Evolutionary conservation across 2,797 vertebrate genomes (phyloP), one percentile per base, ranked within the genome.

Genomic region (Atherinosoma microstoma): DNA sequence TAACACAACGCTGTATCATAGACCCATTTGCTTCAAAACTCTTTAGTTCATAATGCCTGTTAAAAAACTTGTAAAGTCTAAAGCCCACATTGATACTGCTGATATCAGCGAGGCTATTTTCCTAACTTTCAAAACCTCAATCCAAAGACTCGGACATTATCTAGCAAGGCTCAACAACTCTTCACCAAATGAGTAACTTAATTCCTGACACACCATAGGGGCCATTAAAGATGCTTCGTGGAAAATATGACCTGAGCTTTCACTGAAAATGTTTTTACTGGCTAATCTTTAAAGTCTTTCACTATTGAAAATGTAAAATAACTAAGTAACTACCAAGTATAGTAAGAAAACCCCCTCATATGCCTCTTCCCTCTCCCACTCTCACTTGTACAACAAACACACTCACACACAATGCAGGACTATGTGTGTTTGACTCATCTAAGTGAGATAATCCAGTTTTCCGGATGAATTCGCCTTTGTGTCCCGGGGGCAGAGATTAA

Each of bases 391-490:
- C 72, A 81, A 68, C 67, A 64, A 61, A 79, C 73, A 70, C 70
- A 67, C 60, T 12, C 81, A 71, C 61, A 54, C 66, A 76, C 57
- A 91, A 92, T 79, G 90, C 91, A 91, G 84, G 84, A 77, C 70
- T 76, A 83, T 95, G 93, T 94, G 95, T 94, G 94, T 91, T 92
- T 80, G 95, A 95, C 93, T 93, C 95, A 96, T 95, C 94, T 95
- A 96, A 97, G 95, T 95, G 96, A 97, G 95, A 96, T 97, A 96
- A 97, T 98, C 96, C 96, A 88, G 93, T 97, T 97, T 97, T 97
- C 94, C 94, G 95, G 96, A 96, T 96, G 95, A 96, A 96, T 95
- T 95, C 93, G 93, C 92, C 94, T 95, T 95, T 95, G 95, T 96
- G 95, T 96, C 96, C 96, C 80, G 74, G 93, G 94, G 95, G 95